Evolutionary conservation across 2,797 vertebrate genomes (phyloP).

Genomic region (Nannoperca obscura): DNA sequence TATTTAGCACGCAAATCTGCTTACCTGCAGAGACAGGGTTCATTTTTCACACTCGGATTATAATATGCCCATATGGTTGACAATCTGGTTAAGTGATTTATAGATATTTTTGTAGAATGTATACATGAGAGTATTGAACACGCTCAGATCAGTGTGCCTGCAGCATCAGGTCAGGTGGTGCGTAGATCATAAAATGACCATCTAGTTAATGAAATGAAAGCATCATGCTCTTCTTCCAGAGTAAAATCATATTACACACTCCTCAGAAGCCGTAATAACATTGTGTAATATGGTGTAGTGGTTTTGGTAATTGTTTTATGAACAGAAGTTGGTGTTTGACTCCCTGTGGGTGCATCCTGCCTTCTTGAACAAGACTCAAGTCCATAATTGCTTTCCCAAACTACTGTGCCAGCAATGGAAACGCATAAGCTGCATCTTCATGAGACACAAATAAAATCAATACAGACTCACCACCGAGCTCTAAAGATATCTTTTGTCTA

Average conservation of each 20-base stretch:
- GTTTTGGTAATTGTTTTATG: slow-evolving; percentile 69
- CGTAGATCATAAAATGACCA: slow-evolving; percentile 65
- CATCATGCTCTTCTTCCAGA: slow-evolving; percentile 59
- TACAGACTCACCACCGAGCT: slow-evolving; percentile 43
- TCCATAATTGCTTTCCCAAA: slow-evolving; percentile 67
- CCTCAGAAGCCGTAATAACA: slow-evolving; percentile 47
- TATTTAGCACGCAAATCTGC: slow-evolving; percentile 37
- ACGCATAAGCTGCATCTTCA: slow-evolving; percentile 47
- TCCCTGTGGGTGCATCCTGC: slow-evolving; percentile 47
- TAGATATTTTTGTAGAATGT: neutral
- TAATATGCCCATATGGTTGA: slow-evolving; percentile 5
- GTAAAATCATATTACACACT: slow-evolving; percentile 67
- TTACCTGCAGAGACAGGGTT: slow-evolving; percentile 24
- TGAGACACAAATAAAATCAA: slow-evolving; percentile 63
- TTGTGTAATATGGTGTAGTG: slow-evolving; percentile 56
- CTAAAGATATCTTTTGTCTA: slow-evolving; percentile 56
- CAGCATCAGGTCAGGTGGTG: slow-evolving; percentile 54
- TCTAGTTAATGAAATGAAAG: slow-evolving; percentile 74
- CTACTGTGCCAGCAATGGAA: slow-evolving; percentile 55
- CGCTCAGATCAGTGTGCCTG: slow-evolving; percentile 17
- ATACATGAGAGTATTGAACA: slow-evolving; percentile 17
- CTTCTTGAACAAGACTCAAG: slow-evolving; percentile 51
- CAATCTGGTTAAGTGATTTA: slow-evolving; percentile 23
- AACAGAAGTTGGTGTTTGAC: slow-evolving; percentile 56
- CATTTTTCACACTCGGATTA: neutral